Conservation (phyloP, 2,113 vertebrate species). For the Alethe castanea region DNA sequence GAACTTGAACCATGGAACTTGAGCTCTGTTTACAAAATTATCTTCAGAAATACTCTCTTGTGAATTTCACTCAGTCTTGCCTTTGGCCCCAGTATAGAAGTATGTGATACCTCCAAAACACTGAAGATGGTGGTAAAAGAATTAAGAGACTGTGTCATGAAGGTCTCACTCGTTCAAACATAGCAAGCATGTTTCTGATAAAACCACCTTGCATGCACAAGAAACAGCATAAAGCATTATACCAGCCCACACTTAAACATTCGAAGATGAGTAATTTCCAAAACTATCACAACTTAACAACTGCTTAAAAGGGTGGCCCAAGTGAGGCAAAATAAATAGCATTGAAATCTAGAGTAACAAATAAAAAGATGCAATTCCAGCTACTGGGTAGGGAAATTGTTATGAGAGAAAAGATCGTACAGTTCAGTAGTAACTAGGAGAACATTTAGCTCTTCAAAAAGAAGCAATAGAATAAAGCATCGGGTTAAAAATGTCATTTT, state of each 20-base stretch:
- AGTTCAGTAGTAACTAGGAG: not conserved
- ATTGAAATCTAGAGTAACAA: not conserved
- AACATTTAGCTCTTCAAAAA: not conserved
- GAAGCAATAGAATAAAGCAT: not conserved
- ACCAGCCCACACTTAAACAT: not conserved
- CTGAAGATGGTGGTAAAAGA: not conserved
- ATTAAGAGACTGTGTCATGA: not conserved
- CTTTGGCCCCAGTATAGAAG: not conserved
- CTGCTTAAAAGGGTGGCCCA: not conserved
- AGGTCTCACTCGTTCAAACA: not conserved
- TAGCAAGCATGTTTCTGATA: accelerated
- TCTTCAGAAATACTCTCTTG: not conserved
- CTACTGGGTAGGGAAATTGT: not conserved
- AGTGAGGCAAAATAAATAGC: not conserved
- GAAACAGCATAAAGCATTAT: not conserved
- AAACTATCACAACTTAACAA: not conserved
- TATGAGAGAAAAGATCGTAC: not conserved
- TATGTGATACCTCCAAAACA: accelerated
- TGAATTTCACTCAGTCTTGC: not conserved
- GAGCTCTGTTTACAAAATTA: not conserved
- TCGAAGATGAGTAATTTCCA: not conserved
- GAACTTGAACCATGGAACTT: not conserved
- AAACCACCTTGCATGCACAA: not conserved
- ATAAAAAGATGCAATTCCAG: not conserved
- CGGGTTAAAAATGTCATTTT: not conserved